phyloP scores from a whole-genome alignment of 2,113 vertebrate genomes.

The Pholis gunnellus region DNA sequence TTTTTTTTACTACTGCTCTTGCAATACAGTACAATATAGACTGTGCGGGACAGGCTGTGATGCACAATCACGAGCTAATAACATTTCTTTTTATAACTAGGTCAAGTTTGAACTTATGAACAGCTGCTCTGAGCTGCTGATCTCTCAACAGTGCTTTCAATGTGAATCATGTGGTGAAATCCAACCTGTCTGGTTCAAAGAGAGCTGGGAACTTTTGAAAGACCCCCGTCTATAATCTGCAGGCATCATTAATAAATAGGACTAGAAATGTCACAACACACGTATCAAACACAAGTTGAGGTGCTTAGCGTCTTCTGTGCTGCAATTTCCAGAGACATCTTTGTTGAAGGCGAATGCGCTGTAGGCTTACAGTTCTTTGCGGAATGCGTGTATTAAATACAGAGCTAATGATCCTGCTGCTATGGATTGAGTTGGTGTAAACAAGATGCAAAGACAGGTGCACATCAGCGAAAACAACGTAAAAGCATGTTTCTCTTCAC shows the following conservation, averaged over 20 bases:
- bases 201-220: constrained; percentile 5
- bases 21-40: background rate
- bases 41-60: background rate
- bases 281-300: background rate
- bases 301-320: background rate
- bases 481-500: background rate
- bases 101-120: constrained; percentile 24
- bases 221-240: background rate
- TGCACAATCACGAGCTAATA: background rate
- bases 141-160: constrained; percentile 8
- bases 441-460: constrained; percentile 23
- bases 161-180: constrained; percentile 11
- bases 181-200: constrained; percentile 21
- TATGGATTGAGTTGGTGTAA: constrained; percentile 22
- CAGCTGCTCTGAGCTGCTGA: constrained; percentile 23
- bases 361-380: background rate
- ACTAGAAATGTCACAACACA: constrained; percentile 32
- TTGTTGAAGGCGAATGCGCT: constrained; percentile 6
- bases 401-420: constrained; percentile 1
- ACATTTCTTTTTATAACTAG: constrained; percentile 29
- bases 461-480: background rate
- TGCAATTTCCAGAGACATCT: constrained; percentile 1
- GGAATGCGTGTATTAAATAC: constrained; percentile 13
- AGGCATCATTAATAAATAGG: constrained; percentile 29
- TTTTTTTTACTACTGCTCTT: background rate